Base-by-base conservation (phyloP, 1,140 invertebrate species). In the Lethrus apterus region DNA sequence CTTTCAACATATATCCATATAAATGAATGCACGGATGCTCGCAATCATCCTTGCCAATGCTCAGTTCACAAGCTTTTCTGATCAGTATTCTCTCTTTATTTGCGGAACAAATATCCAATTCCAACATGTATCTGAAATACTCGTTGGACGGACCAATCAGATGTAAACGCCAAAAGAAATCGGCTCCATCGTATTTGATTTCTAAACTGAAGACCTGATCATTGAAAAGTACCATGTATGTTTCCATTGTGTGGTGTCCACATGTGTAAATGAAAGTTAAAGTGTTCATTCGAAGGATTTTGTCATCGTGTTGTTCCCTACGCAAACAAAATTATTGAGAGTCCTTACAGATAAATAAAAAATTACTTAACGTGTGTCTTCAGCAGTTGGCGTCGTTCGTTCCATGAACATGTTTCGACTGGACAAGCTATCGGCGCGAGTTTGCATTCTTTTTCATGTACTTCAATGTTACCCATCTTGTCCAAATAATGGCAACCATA, bases 381-480 rank as follows among this genome's bases (percentile, higher is more conserved):
- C 9, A 59, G 29, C n/a, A 34, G 36, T 8, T 30, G 29, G n/a
- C 5, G 29, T 9, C 11, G 23, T 24, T 30, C 23, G n/a, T 29
- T 43, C 52, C 52, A 48, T 1, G 40, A 23, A 23, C 57, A 59
- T 8, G 31, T 42, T 8, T 30, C 40, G 7, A 58, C 21, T n/a
- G 51, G 48, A 46, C 57, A 59, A 8, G 45, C 18, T 9, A 44
- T 47, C 2, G 51, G 35, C 2, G 48, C 44, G 19, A 32, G 51
- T 20, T 21, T 1, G 33, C 57, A 59, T 5, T 11, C 26, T 8
- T 13, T 36, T 48, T 59, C 48, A 31, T 59, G 57, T 4, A 49
- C 19, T 41, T 48, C 29, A 8, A 57, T 52, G 23, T 48, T 13
- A 2, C 32, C 34, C 2, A 44, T 14, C 9, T 48, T 51, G 1